These are phyloP conservation scores for Enhydra lutris DNA, from an alignment of 2,113 vertebrate species.

Conservation along the genomic window DNA sequence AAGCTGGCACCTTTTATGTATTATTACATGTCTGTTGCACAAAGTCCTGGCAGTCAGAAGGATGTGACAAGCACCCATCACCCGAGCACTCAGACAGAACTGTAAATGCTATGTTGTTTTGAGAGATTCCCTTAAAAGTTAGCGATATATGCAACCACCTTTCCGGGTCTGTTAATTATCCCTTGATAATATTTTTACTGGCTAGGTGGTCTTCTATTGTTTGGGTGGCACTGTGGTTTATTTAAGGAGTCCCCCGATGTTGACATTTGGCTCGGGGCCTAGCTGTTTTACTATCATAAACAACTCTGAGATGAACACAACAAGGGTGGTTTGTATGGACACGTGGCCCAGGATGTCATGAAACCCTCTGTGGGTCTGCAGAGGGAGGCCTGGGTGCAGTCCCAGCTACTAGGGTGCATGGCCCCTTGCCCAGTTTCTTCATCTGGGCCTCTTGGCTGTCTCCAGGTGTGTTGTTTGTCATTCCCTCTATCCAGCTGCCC, in stretches of 20 bases:
- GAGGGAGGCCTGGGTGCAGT: neutral
- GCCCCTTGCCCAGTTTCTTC: neutral
- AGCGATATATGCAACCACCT: neutral
- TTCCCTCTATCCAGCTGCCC: neutral
- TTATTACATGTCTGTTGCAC: neutral
- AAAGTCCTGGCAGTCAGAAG: neutral
- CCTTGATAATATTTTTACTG: slow-evolving; percentile 26
- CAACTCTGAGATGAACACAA: slow-evolving; percentile 25
- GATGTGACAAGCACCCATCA: neutral
- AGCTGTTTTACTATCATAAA: neutral
- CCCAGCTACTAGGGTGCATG: neutral
- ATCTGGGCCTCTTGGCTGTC: neutral
- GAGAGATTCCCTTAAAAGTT: neutral
- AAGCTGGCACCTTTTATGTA: neutral
- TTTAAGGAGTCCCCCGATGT: neutral
- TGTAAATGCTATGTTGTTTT: neutral
- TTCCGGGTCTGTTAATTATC: slow-evolving; percentile 28
- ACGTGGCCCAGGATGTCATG: slow-evolving; percentile 34
- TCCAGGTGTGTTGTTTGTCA: neutral
- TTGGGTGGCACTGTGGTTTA: neutral
- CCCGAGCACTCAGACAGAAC: neutral
- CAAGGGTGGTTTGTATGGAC: neutral
- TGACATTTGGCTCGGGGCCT: slow-evolving; percentile 52
- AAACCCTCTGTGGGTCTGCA: neutral
- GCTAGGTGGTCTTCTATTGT: neutral